Conservation (phyloP, 2,113 vertebrate species). For the Deroptyus accipitrinus region DNA sequence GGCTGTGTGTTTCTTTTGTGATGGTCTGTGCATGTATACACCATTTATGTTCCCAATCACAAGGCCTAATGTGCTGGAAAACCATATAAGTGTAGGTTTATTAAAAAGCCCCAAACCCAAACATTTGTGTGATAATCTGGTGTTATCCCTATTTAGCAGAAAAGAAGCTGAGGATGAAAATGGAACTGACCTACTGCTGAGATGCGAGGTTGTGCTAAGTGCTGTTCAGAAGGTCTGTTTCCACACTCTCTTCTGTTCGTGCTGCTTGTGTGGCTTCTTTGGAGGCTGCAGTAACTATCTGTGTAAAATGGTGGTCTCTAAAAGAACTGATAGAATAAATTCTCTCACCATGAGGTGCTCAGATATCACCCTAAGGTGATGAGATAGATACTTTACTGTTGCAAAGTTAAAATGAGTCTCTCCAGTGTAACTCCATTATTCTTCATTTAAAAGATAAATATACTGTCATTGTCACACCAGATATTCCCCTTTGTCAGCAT, state of each 20-base stretch:
- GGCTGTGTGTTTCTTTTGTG: background rate
- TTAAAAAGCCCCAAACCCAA: background rate
- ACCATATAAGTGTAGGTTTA: background rate
- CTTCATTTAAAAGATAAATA: constrained; percentile 68
- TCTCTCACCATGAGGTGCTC: background rate
- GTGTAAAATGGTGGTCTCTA: background rate
- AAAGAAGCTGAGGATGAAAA: background rate
- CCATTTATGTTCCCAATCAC: background rate
- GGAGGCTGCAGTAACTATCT: background rate
- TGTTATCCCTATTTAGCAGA: background rate
- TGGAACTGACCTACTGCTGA: background rate
- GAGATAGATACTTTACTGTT: background rate
- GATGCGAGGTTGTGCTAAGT: fast-evolving
- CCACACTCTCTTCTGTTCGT: background rate
- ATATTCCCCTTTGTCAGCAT: constrained; percentile 57
- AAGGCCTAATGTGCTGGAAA: background rate
- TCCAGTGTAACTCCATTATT: constrained; percentile 57
- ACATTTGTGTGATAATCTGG: background rate
- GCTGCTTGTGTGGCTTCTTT: background rate
- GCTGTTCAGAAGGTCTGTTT: background rate
- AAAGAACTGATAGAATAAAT: background rate
- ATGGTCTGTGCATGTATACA: fast-evolving
- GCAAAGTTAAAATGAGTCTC: constrained; percentile 21
- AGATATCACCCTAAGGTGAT: background rate
- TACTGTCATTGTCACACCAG: constrained; percentile 41